Base-by-base conservation (phyloP, 2,113 vertebrate species). In the Tichodroma muraria region DNA sequence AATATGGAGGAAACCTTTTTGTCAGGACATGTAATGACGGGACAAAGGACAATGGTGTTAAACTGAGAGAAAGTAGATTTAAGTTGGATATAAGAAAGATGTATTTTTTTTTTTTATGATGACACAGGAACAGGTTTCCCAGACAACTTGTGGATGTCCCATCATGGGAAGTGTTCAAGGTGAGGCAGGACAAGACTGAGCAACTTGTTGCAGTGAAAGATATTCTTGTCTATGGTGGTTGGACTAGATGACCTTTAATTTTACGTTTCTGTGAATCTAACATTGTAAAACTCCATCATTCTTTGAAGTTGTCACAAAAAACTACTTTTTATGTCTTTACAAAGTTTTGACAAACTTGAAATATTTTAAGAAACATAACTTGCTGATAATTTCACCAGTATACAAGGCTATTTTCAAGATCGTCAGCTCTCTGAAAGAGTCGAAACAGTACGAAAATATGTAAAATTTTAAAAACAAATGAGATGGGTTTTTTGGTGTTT, bases 401-500 rank as follows among this genome's bases (percentile, higher is more conserved):
- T 91, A 86, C 33, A 94, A 78, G 61, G 31, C n/a, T 91, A 33
- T 70, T 78, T 83, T 73, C 64, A 89, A 84, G 80, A 81, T n/a
- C 95, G 88, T 47, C 68, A 95, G 25, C 35, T 96, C 63, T 94
- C 73, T 82, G 49, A 75, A 86, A 95, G 94, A 92, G 65, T 88
- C 52, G 76, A 89, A 15, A 56, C 19, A 10, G 13, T 80, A 69
- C 57, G 70, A 82, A 89, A 95, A 30, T 28, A 71, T 65, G 54
- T 85, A 79, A 96, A 96, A 92, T 96, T 87, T 92, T 76, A 80
- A 91, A 96, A 95, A 50, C 25, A 88, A 96, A 95, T 90, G 25
- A 92, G 19, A 88, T 78, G 66, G 20, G 8, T 54, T 95, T 75
- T 89, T 77, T 69, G 17, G 22, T 89, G 19, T 80, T 89, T 91